These are phyloP conservation scores for Tupiocoris notatus DNA, from an alignment of 2,888 invertebrate genomes.

Conservation along the genomic window DNA sequence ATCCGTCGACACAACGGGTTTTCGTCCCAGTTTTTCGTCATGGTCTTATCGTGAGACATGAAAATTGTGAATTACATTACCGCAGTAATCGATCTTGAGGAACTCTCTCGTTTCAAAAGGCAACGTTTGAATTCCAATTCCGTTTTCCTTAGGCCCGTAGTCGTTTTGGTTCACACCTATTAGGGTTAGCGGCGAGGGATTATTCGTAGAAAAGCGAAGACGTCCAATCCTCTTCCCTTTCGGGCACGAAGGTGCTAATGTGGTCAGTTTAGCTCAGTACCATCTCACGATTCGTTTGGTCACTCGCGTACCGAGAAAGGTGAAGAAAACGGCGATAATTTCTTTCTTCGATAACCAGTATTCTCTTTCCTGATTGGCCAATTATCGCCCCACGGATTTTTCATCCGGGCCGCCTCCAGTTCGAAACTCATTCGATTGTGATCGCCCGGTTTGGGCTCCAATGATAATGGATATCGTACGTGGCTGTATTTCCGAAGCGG, in stretches of 20 bases:
- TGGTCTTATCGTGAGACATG: too few relatives aligned
- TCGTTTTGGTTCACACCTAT: too few relatives aligned
- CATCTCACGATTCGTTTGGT: neutral
- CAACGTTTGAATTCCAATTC: too few relatives aligned
- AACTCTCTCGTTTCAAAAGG: too few relatives aligned
- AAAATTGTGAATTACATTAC: too few relatives aligned
- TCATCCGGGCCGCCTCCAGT: neutral
- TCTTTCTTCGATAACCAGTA: neutral
- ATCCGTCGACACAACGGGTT: too few relatives aligned
- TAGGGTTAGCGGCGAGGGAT: too few relatives aligned
- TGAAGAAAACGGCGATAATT: neutral
- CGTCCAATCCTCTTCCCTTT: neutral
- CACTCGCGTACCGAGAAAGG: neutral
- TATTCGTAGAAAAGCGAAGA: too few relatives aligned
- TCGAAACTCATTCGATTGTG: neutral
- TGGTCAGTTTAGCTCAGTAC: conserved; percentile 27
- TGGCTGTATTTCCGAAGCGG: neutral
- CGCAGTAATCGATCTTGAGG: too few relatives aligned
- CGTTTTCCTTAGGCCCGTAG: too few relatives aligned
- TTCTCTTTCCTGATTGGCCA: neutral
- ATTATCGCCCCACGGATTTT: neutral
- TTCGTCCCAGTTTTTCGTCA: too few relatives aligned
- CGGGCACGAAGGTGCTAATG: conserved; percentile 39
- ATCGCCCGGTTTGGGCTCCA: neutral
- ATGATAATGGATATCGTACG: neutral